Conservation (phyloP, 1,140 invertebrate species). For the Drosophila kepulauana region DNA sequence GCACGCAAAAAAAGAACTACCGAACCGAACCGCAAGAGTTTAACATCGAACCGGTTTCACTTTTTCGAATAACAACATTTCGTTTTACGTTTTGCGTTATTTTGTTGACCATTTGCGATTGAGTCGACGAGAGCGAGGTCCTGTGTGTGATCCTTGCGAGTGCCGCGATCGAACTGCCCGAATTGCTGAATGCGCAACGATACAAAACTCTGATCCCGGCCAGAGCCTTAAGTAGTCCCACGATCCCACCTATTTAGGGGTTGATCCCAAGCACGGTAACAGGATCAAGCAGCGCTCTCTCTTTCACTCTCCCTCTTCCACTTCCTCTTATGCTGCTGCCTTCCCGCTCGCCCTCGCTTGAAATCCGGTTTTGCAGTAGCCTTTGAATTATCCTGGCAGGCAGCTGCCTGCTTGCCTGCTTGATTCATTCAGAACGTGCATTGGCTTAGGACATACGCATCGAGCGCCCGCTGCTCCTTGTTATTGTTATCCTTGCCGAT, state of each 20-base stretch:
- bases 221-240: constrained; percentile 71
- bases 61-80: constrained; percentile 1
- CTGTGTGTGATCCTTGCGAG: constrained; percentile 38
- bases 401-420: constrained; percentile 65
- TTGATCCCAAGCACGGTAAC: constrained; percentile 51
- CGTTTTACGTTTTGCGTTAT: background rate
- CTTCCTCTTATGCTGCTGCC: background rate
- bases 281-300: constrained; percentile 49
- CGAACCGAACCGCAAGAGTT: constrained; percentile 11
- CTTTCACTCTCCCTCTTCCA: background rate
- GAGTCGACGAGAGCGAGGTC: background rate
- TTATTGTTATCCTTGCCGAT: constrained; percentile 80
- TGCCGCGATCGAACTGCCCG: constrained; percentile 69
- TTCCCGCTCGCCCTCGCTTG: constrained; percentile 46
- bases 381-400: constrained; percentile 57
- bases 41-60: constrained; percentile 39
- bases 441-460: constrained; percentile 57
- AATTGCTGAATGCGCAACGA: constrained; percentile 59
- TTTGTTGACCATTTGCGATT: background rate
- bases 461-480: constrained; percentile 59
- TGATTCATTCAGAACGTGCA: constrained; percentile 63
- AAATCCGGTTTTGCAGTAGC: constrained; percentile 73
- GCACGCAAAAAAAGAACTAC: background rate
- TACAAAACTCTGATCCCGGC: constrained; percentile 68
- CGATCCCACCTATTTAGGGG: constrained; percentile 69